Evolutionary conservation across 2,888 invertebrate genomes (phyloP).

Genomic region (Conus canariensis): DNA sequence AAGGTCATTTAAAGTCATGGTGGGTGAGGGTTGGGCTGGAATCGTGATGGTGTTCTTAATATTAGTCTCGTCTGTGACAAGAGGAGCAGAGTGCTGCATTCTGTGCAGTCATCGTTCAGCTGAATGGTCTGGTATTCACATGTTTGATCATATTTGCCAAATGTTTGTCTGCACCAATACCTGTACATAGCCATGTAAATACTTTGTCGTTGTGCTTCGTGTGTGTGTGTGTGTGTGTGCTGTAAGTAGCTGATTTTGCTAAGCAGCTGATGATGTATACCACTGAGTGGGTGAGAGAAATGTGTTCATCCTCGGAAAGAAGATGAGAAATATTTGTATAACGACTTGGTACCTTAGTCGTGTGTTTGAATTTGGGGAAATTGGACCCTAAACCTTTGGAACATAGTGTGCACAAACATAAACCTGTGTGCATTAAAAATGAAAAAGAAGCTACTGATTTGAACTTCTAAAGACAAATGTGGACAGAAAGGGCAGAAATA

Average conservation of each 20-base stretch:
- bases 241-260: not conserved
- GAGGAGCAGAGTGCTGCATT: slow-evolving; percentile 20
- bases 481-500: too few relatives aligned
- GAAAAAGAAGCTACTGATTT: too few relatives aligned
- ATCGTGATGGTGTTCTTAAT: not conserved
- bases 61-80: slow-evolving; percentile 10
- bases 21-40: not conserved
- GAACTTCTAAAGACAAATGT: too few relatives aligned
- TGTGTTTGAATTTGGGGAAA: not conserved
- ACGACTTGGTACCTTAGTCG: not conserved
- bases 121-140: not conserved
- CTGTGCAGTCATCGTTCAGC: slow-evolving; percentile 31
- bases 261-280: not conserved
- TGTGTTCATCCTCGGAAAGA: not conserved
- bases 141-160: not conserved
- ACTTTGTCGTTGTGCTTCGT: too few relatives aligned
- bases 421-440: too few relatives aligned
- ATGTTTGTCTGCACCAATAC: not conserved
- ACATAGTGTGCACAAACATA: too few relatives aligned
- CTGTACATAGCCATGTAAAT: not conserved
- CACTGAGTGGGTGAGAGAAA: not conserved
- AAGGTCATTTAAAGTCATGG: not conserved
- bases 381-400: too few relatives aligned
- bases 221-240: not conserved
- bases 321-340: not conserved